Evolutionary conservation across 2,888 invertebrate genomes (phyloP).

Genomic region (Drosophila paramelanica): DNA sequence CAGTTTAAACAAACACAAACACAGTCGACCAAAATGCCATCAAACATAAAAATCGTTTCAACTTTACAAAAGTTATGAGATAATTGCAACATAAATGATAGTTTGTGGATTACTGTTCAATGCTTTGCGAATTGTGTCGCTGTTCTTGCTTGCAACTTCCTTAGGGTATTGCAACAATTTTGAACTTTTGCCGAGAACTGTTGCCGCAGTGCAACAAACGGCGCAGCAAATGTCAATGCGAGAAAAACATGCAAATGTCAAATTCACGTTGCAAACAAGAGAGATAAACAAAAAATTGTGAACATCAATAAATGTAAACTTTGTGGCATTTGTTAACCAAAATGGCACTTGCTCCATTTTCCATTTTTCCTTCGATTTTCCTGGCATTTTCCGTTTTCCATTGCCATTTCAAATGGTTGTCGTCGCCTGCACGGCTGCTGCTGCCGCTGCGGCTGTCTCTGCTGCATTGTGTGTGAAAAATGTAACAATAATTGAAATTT

Average conservation of each 20-base stretch:
- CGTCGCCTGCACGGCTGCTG: conserved; percentile 33
- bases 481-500: conserved; percentile 81
- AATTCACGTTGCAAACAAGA: conserved; percentile 18
- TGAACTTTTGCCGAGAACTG: conserved; percentile 3
- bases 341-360: conserved; percentile 62
- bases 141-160: background rate
- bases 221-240: conserved; percentile 15
- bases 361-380: conserved; percentile 34
- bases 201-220: no score
- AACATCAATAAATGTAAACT: conserved; percentile 54
- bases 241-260: conserved; percentile 20
- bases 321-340: conserved; percentile 41
- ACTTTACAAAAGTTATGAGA: no score
- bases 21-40: no score
- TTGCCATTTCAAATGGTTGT: conserved; percentile 40
- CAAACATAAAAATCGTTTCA: no score
- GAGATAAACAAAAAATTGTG: background rate
- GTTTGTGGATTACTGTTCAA: conserved; percentile 7
- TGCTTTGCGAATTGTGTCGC: background rate
- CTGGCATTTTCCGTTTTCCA: conserved; percentile 8
- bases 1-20: no score
- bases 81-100: background rate
- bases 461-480: conserved; percentile 69
- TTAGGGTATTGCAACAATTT: background rate
- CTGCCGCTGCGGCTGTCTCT: background rate